phyloP scores from a whole-genome alignment of 35 echinoderm and acorn worm genomes.

The Ophiothrix spiculata region DNA sequence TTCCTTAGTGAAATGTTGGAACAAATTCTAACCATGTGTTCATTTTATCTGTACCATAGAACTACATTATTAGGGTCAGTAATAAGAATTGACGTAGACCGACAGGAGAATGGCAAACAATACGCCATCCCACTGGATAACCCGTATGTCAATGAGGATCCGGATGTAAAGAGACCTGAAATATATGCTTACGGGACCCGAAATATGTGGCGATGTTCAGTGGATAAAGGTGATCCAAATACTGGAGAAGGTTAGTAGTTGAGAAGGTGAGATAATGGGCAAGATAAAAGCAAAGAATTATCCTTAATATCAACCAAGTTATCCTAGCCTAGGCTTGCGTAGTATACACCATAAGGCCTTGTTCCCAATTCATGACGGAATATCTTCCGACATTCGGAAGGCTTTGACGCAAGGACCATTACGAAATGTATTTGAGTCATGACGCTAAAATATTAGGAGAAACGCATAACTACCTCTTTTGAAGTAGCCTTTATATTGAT shows the following conservation, averaged over 20 bases:
- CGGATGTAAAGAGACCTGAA: slow-evolving; percentile 40
- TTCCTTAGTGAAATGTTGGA: neutral
- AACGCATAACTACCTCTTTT: no score
- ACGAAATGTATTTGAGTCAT: no score
- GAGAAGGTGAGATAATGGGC: no score
- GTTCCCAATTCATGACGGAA: no score
- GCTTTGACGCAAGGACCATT: no score
- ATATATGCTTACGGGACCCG: slow-evolving; percentile 87
- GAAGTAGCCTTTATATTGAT: no score
- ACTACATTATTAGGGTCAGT: slow-evolving; percentile 65
- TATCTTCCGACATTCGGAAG: no score
- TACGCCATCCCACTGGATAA: slow-evolving; percentile 86
- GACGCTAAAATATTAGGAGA: no score
- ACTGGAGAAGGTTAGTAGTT: slow-evolving; percentile 77
- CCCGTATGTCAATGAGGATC: slow-evolving; percentile 58
- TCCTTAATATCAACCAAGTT: no score
- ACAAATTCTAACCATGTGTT: neutral
- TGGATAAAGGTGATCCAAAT: slow-evolving; percentile 64
- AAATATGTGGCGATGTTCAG: slow-evolving; percentile 91
- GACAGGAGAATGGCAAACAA: slow-evolving; percentile 24
- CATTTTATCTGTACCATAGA: slow-evolving; percentile 7
- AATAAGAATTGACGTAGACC: slow-evolving; percentile 79
- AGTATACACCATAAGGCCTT: no score
- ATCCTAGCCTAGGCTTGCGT: no score
- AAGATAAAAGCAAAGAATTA: no score